Conservation (phyloP, 2,797 vertebrate species). For the Denticeps clupeoides region DNA sequence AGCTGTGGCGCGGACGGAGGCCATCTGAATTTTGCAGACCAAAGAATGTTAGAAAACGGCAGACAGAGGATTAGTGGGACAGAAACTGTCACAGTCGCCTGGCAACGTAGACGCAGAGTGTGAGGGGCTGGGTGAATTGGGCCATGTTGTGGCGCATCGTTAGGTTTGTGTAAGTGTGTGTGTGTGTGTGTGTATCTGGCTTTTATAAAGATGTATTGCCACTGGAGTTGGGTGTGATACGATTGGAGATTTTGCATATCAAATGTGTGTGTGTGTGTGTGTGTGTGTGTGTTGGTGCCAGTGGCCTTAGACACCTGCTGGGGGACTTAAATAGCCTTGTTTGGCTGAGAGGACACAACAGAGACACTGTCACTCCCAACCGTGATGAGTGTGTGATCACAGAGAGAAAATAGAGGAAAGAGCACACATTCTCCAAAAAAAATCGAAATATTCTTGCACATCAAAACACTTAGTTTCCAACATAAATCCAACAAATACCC, state of each 20-base stretch:
- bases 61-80: background rate
- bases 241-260: background rate
- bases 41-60: background rate
- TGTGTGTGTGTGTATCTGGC: background rate
- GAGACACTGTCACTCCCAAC: too few relatives aligned
- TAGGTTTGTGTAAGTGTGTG: conserved; percentile 1
- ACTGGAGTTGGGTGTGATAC: background rate
- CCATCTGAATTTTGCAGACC: too few relatives aligned
- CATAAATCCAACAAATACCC: too few relatives aligned
- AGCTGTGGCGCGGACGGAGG: too few relatives aligned
- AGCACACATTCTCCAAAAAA: too few relatives aligned
- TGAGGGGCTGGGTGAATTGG: too few relatives aligned
- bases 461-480: too few relatives aligned
- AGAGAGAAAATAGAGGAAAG: too few relatives aligned
- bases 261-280: background rate
- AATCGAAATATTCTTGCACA: too few relatives aligned
- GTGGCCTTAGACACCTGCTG: background rate
- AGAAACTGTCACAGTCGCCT: background rate
- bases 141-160: background rate
- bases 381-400: too few relatives aligned
- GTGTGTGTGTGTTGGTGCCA: background rate
- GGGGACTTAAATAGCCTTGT: too few relatives aligned
- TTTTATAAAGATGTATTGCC: background rate
- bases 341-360: too few relatives aligned
- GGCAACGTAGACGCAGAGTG: background rate